Percentiles rank a stretch among this genome's conserved stretches.
Conservation (phyloP, 1,140 invertebrate genomes). For the Danaus melanippus region DNA sequence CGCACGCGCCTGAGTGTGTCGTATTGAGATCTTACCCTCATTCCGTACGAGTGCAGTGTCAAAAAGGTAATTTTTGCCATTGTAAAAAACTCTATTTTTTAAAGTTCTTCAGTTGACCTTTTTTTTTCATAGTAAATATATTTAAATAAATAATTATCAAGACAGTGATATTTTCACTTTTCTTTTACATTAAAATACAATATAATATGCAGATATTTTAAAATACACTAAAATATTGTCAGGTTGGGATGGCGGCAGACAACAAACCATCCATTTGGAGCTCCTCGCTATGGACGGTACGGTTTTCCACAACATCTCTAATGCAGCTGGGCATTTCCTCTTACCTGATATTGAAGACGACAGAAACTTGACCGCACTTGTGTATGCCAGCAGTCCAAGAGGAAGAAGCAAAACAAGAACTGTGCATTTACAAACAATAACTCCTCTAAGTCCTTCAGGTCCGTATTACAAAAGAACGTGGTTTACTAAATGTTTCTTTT, state of each 20-base stretch:
- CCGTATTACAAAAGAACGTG: not conserved
- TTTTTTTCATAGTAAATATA: no score
- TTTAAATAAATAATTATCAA: no score
- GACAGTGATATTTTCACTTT: no score
- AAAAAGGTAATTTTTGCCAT: conserved; percentile 34
- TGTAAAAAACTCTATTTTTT: not conserved
- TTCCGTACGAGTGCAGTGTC: conserved; percentile 40
- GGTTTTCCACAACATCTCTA: conserved; percentile 39
- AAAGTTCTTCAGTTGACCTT: no score
- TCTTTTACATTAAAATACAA: no score
- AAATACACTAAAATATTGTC: not conserved
- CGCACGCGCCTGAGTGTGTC: conserved; percentile 37
- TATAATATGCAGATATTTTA: no score
- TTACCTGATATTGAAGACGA: conserved; percentile 32
- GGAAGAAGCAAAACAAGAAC: conserved; percentile 34
- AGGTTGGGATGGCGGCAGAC: conserved; percentile 56
- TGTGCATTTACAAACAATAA: conserved; percentile 38
- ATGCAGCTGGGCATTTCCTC: conserved; percentile 43
- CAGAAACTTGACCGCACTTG: conserved; percentile 38
- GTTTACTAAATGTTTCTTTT: not conserved
- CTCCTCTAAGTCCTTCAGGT: conserved; percentile 39
- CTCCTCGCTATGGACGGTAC: conserved; percentile 32
- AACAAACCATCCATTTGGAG: conserved; percentile 40
- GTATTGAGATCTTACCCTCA: conserved; percentile 33
- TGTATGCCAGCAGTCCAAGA: conserved; percentile 39